Conservation (phyloP, 2,888 invertebrate genomes). For the Drosophila peninsularis region DNA sequence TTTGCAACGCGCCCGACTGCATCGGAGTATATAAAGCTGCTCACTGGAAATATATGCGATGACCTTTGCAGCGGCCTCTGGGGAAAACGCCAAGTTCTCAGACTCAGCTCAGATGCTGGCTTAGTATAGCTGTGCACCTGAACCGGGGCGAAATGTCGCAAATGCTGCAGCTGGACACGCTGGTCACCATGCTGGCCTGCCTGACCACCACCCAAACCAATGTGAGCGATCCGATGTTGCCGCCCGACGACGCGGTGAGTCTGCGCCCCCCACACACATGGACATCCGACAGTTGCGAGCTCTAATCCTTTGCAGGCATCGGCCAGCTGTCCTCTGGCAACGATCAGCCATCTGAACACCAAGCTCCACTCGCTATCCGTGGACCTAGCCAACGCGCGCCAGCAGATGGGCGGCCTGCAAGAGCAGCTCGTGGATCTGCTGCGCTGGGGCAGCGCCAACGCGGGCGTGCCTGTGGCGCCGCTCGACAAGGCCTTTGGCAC, state of each 20-base stretch:
- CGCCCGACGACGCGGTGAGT: constrained; percentile 49
- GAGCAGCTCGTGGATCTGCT: constrained; percentile 64
- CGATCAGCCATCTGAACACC: constrained; percentile 48
- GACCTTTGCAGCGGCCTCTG: constrained; percentile 52
- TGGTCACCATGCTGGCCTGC: constrained; percentile 73
- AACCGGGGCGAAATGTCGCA: constrained; percentile 53
- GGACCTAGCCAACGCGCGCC: constrained; percentile 46
- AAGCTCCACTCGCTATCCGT: constrained; percentile 50
- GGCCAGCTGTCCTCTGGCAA: constrained; percentile 46
- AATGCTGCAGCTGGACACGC: constrained; percentile 62
- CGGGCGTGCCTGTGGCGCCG: background rate
- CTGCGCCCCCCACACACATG: too few species aligned
- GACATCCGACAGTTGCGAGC: too few species aligned
- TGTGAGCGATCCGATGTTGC: constrained; percentile 28
- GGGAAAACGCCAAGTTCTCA: background rate
- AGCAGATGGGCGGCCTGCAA: constrained; percentile 58
- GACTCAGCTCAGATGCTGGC: background rate
- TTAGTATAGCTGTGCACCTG: constrained; percentile 27
- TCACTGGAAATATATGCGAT: constrained; percentile 6
- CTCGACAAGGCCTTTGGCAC: constrained; percentile 25
- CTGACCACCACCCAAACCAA: constrained; percentile 63
- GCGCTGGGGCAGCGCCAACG: constrained; percentile 18
- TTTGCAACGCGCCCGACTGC: constrained; percentile 35
- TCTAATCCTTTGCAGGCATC: constrained; percentile 36
- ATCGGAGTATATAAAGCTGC: too few species aligned